These are phyloP conservation scores for Caenorhabditis briggsae DNA, from an alignment of 1,140 invertebrate species.

Conservation along the genomic window DNA sequence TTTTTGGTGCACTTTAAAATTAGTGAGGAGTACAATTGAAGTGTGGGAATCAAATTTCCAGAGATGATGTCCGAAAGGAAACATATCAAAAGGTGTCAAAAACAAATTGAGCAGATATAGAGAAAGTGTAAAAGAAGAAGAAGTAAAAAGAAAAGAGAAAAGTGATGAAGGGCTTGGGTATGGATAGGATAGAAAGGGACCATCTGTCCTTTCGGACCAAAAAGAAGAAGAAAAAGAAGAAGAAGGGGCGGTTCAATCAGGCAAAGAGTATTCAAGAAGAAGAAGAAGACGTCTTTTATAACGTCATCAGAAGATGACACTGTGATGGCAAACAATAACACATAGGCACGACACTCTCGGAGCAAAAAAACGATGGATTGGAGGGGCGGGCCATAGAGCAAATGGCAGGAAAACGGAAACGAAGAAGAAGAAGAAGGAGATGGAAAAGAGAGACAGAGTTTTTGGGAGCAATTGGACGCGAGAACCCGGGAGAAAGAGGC, in stretches of 20 bases:
- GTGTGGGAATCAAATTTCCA: too few species aligned
- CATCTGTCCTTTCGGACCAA: conserved; percentile 12
- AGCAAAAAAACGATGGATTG: background rate
- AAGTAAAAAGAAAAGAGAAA: background rate
- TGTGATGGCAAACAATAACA: conserved; percentile 33
- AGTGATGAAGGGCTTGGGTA: background rate
- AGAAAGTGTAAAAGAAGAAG: background rate
- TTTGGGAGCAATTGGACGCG: background rate
- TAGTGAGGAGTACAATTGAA: too few species aligned
- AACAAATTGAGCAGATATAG: conserved; percentile 8
- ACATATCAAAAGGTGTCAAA: conserved; percentile 28
- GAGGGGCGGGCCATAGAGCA: background rate
- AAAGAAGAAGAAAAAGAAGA: background rate
- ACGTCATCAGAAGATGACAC: background rate
- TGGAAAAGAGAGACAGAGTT: background rate
- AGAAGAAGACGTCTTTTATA: background rate
- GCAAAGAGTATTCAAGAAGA: background rate
- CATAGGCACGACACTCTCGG: background rate
- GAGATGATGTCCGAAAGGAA: too few species aligned
- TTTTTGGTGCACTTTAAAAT: too few species aligned
- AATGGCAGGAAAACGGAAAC: background rate
- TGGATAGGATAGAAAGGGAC: background rate
- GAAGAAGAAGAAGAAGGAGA: background rate
- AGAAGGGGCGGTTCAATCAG: conserved; percentile 15
- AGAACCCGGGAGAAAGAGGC: conserved; percentile 18